These are phyloP conservation scores for Taurulus bubalis DNA, from an alignment of 2,113 vertebrate genomes.

Conservation along the genomic window DNA sequence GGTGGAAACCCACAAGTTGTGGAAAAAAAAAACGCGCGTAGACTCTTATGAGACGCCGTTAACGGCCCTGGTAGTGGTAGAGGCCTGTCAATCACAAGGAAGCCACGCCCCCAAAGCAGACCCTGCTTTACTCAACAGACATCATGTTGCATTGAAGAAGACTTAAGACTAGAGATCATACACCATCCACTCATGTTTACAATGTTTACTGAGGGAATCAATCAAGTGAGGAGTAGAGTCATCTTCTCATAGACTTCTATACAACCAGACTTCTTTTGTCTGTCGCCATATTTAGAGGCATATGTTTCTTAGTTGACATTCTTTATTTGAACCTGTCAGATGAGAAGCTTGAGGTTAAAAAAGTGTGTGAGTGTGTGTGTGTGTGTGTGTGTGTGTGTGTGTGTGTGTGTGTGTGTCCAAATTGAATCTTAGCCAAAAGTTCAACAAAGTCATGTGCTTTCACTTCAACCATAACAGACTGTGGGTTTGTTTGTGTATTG, in stretches of 20 bases:
- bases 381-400: conserved; percentile 16
- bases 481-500: conserved; percentile 15
- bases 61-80: no score
- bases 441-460: conserved; percentile 50
- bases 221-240: background rate
- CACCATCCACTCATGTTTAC: background rate
- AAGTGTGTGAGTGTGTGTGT: background rate
- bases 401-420: background rate
- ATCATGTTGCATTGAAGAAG: background rate
- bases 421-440: conserved; percentile 25
- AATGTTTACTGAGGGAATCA: background rate
- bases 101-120: no score
- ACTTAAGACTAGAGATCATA: no score
- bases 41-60: no score
- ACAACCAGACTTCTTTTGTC: no score
- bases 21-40: no score
- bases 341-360: no score
- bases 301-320: no score
- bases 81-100: no score
- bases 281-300: no score
- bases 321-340: no score
- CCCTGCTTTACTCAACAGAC: background rate
- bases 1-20: no score
- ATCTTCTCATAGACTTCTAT: background rate
- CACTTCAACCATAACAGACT: conserved; percentile 41